Evolutionary conservation across 2,888 invertebrate species (phyloP), one percentile per base, ranked within the genome.

Genomic region (Cyrtodaria siliqua): DNA sequence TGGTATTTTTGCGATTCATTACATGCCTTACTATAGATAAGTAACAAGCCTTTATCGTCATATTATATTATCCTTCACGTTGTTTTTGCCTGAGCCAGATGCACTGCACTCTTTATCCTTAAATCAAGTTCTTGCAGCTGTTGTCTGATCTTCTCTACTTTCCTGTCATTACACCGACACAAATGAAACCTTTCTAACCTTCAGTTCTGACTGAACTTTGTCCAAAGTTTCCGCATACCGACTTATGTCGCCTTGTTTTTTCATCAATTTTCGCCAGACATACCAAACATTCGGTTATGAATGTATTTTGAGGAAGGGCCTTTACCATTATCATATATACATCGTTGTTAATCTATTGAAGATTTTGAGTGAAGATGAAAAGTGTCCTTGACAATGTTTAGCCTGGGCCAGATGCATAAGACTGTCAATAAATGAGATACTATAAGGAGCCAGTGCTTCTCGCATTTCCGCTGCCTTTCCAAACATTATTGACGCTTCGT

Each of bases 161-260:
- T 59, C 14, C 18, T 52, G 16, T 50, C 63, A 27, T 78, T 78
- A 20, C 50, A 44, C 16, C 49, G 47, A 38, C 69, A 55, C 24
- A 61, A 29, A 52, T 57, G 53, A 0, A 73, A 53, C 4, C 53
- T n/a, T 38, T 73, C 73, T 3, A 74, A 60, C 18, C 79, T 53
- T 29, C 14, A 79, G 44, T 49, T 79, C 79, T 26, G 67, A 66
- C 44, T 79, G 67, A 18, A 79, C 53, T 38, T 62, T 38, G 8
- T 70, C 63, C 16, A 74, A 53, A 4, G 74, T 74, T 9, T 47
- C 38, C 27, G 29, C 57, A 20, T 70, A 62, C 26, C 63, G 56
- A 9, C 59, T 60, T 23, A 24, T 24, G n/a, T 69, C 29, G n/a
- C 14, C 60, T 56, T 24, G 59, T 74, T 14, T n/a, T 40, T 8